These are phyloP conservation scores for Paguma larvata DNA, from an alignment of 2,797 vertebrate species.

Conservation along the genomic window DNA sequence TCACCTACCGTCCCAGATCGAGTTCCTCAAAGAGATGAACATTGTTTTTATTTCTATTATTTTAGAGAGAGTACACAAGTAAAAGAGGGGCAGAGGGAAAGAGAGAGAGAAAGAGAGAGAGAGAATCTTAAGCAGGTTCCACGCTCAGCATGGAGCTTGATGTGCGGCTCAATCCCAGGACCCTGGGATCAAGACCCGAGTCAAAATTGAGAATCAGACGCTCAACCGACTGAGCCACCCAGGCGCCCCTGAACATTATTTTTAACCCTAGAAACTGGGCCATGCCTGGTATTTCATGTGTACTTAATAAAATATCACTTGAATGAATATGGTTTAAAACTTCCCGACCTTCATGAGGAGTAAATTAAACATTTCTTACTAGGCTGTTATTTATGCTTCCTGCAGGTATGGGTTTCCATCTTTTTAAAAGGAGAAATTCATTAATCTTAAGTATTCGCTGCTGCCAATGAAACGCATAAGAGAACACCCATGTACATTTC, in stretches of 20 bases:
- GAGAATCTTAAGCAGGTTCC: no score
- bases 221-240: no score
- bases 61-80: no score
- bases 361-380: constrained; percentile 18
- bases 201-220: no score
- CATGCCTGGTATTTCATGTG: neutral
- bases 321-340: neutral
- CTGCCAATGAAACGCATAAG: neutral
- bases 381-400: neutral
- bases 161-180: no score
- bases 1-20: neutral
- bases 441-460: constrained; percentile 19
- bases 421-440: neutral
- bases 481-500: neutral
- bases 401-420: neutral
- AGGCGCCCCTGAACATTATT: neutral
- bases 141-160: no score
- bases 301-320: neutral
- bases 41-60: neutral
- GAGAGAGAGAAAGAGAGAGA: no score
- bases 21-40: neutral
- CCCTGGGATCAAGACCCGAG: no score
- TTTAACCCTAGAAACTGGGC: neutral
- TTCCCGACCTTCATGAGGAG: neutral
- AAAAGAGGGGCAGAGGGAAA: no score